These are phyloP conservation scores for Tragelaphus scriptus DNA, from an alignment of 2,113 vertebrate genomes.

Conservation along the genomic window DNA sequence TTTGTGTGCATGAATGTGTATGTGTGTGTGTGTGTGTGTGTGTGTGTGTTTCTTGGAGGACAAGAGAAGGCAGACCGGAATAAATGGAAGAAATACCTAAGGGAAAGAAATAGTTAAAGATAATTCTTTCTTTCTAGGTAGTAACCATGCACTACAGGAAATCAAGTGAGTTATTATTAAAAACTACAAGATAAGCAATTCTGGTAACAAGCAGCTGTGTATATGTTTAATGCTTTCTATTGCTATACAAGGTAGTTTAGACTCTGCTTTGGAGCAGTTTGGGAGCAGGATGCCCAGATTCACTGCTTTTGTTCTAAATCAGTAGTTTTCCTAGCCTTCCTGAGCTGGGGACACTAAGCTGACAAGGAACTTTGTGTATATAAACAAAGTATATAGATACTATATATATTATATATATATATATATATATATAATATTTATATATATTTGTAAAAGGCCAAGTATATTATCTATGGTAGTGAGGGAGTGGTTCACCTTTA, in stretches of 20 bases:
- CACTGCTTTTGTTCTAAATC: slow-evolving; percentile 74
- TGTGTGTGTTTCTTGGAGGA: neutral
- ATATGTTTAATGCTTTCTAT: slow-evolving; percentile 73
- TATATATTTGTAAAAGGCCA: slow-evolving; percentile 12
- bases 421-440: too few species aligned
- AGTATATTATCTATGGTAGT: neutral
- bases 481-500: neutral
- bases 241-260: slow-evolving; percentile 60
- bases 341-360: slow-evolving; percentile 53
- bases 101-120: neutral
- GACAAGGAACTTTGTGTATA: slow-evolving; percentile 9
- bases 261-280: slow-evolving; percentile 39
- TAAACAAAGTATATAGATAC: rapidly evolving
- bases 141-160: slow-evolving; percentile 55
- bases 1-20: neutral
- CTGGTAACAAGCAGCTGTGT: slow-evolving; percentile 72
- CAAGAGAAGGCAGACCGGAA: neutral
- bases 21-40: neutral
- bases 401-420: too few species aligned
- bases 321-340: slow-evolving; percentile 64
- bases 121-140: slow-evolving; percentile 51
- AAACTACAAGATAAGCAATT: slow-evolving; percentile 78
- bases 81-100: neutral
- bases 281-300: slow-evolving; percentile 75
- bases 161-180: slow-evolving; percentile 71